These are phyloP conservation scores for Mionectes macconnelli DNA, from an alignment of 2,113 vertebrate species.

Conservation along the genomic window DNA sequence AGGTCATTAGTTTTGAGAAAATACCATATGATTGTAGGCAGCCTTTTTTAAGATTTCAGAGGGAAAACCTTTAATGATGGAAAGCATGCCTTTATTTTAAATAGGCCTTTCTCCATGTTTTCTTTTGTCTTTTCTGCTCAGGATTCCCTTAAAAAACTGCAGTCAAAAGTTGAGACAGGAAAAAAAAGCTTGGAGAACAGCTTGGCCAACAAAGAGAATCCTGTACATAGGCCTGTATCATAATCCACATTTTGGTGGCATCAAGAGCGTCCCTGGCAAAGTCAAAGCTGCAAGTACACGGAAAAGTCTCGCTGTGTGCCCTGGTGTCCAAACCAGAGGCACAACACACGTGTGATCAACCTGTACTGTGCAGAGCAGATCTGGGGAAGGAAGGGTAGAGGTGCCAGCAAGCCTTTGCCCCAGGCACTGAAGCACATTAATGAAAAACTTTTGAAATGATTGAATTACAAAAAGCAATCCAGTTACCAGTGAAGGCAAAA, in stretches of 20 bases:
- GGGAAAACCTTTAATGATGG: not conserved
- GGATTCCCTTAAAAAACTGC: not conserved
- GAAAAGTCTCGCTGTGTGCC: not conserved
- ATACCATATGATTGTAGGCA: not conserved
- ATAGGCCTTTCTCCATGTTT: not conserved
- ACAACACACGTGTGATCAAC: not conserved
- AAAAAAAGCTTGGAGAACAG: fast-evolving
- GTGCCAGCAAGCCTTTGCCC: not conserved
- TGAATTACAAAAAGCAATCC: not conserved
- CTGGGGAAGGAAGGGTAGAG: not conserved
- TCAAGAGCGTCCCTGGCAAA: not conserved
- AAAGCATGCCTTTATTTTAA: not conserved
- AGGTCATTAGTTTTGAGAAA: not conserved
- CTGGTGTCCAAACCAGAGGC: not conserved
- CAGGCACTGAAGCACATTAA: not conserved
- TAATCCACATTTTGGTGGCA: not conserved
- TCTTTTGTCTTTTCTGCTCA: not conserved
- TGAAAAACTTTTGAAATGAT: not conserved
- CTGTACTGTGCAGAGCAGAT: not conserved
- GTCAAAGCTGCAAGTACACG: not conserved
- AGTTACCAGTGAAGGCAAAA: not conserved
- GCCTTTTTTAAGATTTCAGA: not conserved
- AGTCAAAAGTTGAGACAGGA: not conserved
- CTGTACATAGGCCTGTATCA: not conserved
- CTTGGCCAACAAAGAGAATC: not conserved